phyloP scores from a whole-genome alignment of 2,113 vertebrate species.

The Amphiprion percula region DNA sequence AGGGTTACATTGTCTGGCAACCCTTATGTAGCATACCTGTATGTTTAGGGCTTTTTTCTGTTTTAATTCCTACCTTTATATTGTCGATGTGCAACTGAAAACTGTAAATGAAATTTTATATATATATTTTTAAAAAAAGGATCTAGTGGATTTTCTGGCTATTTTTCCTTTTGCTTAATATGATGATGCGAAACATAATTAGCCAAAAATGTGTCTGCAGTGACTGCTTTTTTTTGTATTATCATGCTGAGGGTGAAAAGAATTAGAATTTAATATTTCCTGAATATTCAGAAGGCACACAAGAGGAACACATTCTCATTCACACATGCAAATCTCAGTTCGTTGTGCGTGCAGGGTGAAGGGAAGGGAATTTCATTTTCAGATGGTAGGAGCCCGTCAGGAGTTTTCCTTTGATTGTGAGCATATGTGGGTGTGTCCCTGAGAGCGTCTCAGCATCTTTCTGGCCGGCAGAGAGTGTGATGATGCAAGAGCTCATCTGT shows the following conservation, averaged over 20 bases:
- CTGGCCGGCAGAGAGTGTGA: conserved; percentile 39
- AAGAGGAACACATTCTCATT: conserved; percentile 33
- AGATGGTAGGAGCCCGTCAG: conserved; percentile 33
- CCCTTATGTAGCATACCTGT: too few species aligned
- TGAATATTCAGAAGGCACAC: conserved; percentile 8
- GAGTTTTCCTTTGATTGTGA: conserved; percentile 26
- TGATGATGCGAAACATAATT: conserved; percentile 6
- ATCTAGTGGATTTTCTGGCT: not conserved
- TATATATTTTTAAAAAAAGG: not conserved
- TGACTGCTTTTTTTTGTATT: not conserved
- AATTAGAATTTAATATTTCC: conserved; percentile 18
- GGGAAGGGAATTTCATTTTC: conserved; percentile 58
- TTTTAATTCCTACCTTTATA: too few species aligned
- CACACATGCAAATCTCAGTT: conserved; percentile 49
- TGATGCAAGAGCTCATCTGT: conserved; percentile 57
- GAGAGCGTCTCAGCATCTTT: conserved; percentile 35
- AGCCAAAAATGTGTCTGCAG: conserved; percentile 7
- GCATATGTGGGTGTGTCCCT: conserved; percentile 44
- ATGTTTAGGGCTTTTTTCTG: too few species aligned
- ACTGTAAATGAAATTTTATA: too few species aligned
- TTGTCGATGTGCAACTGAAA: too few species aligned
- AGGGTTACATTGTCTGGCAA: too few species aligned
- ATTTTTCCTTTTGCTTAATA: conserved; percentile 21
- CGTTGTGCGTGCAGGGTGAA: conserved; percentile 29
- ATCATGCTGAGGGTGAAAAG: conserved; percentile 10